Evolutionary conservation across 1,140 invertebrate species (phyloP).

Genomic region (Hycleus phaleratus): DNA sequence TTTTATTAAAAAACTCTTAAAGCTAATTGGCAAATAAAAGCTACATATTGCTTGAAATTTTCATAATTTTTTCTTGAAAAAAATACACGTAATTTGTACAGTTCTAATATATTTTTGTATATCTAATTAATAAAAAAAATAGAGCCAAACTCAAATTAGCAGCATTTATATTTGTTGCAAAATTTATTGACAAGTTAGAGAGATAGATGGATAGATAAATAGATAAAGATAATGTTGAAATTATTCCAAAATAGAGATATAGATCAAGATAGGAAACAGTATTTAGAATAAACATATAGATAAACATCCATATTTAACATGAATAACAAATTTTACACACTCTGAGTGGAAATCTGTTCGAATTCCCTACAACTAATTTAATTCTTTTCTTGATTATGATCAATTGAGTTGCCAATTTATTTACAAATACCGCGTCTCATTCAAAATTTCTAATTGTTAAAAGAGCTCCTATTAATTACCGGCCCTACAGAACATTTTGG

Average conservation of each 20-base stretch:
- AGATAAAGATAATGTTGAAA: constrained; percentile 9
- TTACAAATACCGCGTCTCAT: no score
- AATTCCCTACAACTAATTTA: not conserved
- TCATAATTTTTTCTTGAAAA: no score
- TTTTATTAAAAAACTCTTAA: constrained; percentile 11
- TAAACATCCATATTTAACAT: not conserved
- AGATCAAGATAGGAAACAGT: constrained; percentile 3
- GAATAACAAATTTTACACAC: not conserved
- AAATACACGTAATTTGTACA: no score
- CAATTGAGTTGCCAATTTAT: no score
- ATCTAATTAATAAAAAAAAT: no score
- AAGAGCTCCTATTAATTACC: no score
- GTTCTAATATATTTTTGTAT: no score
- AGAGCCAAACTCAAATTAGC: not conserved
- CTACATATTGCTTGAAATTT: constrained; percentile 3
- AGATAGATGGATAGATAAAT: constrained; percentile 6
- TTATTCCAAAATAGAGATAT: not conserved
- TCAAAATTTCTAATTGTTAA: no score
- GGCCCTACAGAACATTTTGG: no score
- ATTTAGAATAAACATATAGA: constrained; percentile 5
- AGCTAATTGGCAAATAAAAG: constrained; percentile 6
- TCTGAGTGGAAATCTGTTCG: not conserved
- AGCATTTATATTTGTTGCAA: constrained; percentile 6
- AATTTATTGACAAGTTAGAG: constrained; percentile 18
- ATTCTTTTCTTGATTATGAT: no score